phyloP scores from a whole-genome alignment of 2,888 invertebrate genomes.

The Melitaea athalia region DNA sequence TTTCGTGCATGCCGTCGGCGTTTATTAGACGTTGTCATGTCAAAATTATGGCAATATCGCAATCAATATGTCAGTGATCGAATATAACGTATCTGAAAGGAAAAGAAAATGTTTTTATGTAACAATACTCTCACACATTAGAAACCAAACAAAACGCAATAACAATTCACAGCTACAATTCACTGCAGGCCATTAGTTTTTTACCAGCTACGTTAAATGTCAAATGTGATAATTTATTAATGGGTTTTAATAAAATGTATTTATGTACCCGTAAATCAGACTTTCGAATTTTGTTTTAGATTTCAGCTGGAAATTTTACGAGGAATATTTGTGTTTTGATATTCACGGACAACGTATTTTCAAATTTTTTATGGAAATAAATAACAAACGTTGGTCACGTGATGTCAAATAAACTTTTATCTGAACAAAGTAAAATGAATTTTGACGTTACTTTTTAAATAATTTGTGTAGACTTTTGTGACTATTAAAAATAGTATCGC shows the following conservation, averaged over 20 bases:
- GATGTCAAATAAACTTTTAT: background rate
- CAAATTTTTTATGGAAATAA: background rate
- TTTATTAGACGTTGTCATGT: no score
- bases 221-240: slow-evolving; percentile 21
- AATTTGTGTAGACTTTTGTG: no score
- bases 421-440: no score
- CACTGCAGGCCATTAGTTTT: slow-evolving; percentile 7
- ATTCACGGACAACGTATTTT: background rate
- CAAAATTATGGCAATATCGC: no score
- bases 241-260: slow-evolving; percentile 19
- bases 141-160: background rate
- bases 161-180: background rate
- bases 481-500: no score
- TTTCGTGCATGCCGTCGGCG: no score
- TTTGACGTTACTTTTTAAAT: no score
- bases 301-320: background rate
- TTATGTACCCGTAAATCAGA: slow-evolving; percentile 22
- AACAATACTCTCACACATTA: background rate
- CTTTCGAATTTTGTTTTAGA: slow-evolving; percentile 10
- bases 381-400: background rate
- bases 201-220: slow-evolving; percentile 9
- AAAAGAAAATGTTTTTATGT: no score
- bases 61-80: no score
- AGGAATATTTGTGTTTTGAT: background rate
- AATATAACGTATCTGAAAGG: no score